A percentile compares a stretch with the other conserved stretches of the same genome.
These are phyloP conservation scores for Pteronura brasiliensis DNA, from an alignment of 2,113 vertebrate genomes.

Conservation along the genomic window DNA sequence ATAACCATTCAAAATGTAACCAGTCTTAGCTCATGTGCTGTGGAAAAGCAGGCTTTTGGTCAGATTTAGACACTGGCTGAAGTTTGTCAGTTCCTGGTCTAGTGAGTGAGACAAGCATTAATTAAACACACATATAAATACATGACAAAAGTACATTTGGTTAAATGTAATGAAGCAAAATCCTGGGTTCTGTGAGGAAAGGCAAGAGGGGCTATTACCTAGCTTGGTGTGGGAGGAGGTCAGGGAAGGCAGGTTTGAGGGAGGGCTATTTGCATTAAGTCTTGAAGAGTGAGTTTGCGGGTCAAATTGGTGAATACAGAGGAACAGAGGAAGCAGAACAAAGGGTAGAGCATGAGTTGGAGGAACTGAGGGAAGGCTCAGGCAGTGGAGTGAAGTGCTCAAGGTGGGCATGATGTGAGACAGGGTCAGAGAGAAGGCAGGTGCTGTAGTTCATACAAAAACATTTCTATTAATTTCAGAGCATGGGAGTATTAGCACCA, in stretches of 20 bases:
- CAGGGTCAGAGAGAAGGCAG: neutral
- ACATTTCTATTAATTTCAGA: neutral
- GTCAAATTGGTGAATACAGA: neutral
- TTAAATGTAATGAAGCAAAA: neutral
- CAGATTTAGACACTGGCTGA: neutral
- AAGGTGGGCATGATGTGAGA: neutral
- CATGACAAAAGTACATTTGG: neutral
- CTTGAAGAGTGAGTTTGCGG: neutral
- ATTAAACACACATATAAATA: neutral
- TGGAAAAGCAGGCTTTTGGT: neutral
- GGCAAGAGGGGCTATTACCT: neutral
- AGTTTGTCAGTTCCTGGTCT: neutral
- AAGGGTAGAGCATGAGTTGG: accelerated
- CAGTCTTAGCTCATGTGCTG: neutral
- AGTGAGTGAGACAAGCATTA: neutral
- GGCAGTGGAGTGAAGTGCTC: neutral
- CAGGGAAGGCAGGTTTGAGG: neutral
- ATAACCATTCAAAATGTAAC: neutral
- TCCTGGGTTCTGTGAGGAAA: neutral
- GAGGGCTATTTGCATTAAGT: neutral
- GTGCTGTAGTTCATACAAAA: neutral
- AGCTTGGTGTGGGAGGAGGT: neutral
- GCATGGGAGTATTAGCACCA: neutral
- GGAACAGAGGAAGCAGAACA: neutral
- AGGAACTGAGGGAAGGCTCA: neutral